Conservation (phyloP, 2,113 vertebrate species). For the Passer montanus region DNA sequence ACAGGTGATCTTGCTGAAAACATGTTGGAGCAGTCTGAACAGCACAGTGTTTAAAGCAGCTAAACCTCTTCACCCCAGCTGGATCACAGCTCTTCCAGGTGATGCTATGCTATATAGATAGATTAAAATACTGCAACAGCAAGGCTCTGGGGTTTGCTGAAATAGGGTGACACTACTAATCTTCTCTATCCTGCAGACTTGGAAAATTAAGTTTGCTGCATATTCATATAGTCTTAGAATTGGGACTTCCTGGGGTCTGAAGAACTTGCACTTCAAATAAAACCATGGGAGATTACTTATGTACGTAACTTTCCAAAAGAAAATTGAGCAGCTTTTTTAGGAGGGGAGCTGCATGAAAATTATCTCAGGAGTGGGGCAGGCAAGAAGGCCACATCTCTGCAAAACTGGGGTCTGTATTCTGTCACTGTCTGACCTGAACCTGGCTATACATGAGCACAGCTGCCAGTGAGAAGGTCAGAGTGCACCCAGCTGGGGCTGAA, state of each 20-base stretch:
- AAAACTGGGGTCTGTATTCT: neutral
- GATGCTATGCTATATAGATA: neutral
- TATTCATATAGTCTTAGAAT: neutral
- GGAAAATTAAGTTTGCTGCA: neutral
- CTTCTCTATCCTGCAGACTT: neutral
- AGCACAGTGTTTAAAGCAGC: neutral
- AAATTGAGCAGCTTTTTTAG: neutral
- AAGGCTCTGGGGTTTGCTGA: neutral
- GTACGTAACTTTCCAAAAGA: neutral
- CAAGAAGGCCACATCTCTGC: neutral
- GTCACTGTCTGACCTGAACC: fast-evolving
- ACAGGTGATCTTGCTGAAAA: neutral
- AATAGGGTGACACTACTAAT: neutral
- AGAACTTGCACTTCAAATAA: neutral
- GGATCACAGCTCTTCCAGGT: neutral
- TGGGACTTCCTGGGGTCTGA: neutral
- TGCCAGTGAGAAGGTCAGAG: neutral
- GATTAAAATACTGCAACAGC: neutral
- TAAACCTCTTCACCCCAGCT: neutral
- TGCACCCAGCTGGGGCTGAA: neutral
- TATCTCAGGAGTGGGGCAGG: neutral
- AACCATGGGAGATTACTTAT: neutral
- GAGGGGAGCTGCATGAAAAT: neutral
- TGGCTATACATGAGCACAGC: fast-evolving
- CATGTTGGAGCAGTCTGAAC: neutral